Percentiles rank a stretch among this genome's conserved stretches.
These are phyloP conservation scores for Drosophila siamana DNA, from an alignment of 2,888 invertebrate species.

Conservation along the genomic window DNA sequence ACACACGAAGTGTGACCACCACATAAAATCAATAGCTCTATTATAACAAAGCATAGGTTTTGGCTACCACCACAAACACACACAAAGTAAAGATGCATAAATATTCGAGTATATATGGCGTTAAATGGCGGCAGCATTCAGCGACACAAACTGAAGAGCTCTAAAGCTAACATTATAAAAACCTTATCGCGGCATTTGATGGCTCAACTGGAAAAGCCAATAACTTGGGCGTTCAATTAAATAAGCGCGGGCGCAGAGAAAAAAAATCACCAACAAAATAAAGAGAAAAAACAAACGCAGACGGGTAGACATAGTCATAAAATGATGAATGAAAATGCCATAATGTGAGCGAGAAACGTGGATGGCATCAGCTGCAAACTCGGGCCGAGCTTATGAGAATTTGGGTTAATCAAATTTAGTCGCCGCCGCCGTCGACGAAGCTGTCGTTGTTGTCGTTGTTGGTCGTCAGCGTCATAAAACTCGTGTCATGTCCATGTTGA, in stretches of 20 bases:
- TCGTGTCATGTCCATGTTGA: slow-evolving; percentile 47
- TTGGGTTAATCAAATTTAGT: slow-evolving; percentile 78
- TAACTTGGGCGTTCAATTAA: slow-evolving; percentile 38
- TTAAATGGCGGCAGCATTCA: too few relatives aligned
- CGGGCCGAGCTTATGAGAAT: slow-evolving; percentile 47
- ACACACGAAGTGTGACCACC: neutral
- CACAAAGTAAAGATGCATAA: slow-evolving; percentile 2
- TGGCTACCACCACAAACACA: neutral
- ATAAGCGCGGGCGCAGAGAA: slow-evolving; percentile 8
- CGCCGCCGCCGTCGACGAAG: too few relatives aligned
- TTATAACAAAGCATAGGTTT: slow-evolving; percentile 10
- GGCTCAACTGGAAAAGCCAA: slow-evolving; percentile 47
- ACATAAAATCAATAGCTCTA: slow-evolving; percentile 21
- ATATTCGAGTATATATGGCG: neutral
- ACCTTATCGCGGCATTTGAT: slow-evolving; percentile 40
- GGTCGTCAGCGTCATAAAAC: slow-evolving; percentile 55
- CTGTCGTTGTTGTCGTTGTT: slow-evolving; percentile 9
- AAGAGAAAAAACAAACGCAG: neutral
- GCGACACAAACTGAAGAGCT: slow-evolving; percentile 24
- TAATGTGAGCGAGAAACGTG: slow-evolving; percentile 30
- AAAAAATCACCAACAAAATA: neutral
- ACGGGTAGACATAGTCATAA: slow-evolving; percentile 36
- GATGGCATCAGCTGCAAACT: slow-evolving; percentile 36
- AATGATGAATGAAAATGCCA: slow-evolving; percentile 70
- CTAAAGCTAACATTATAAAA: slow-evolving; percentile 35